Percentiles rank a stretch among this genome's conserved stretches.
phyloP scores from a whole-genome alignment of 1,140 invertebrate species.

The Drosophila athabasca region DNA sequence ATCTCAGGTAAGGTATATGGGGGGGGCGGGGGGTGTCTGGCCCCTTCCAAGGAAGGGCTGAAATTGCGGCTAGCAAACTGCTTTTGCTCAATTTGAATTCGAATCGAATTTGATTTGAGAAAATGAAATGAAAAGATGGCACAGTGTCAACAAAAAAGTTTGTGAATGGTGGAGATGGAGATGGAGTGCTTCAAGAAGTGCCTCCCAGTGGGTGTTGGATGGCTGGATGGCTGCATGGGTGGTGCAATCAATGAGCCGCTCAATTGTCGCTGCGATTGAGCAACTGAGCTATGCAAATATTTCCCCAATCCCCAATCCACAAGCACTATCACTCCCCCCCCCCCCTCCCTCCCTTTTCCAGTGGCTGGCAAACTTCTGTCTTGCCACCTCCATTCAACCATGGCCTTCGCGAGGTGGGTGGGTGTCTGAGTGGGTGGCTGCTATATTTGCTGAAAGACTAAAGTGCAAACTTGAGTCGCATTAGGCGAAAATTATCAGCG shows the following conservation, averaged over 20 bases:
- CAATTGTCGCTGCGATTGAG: conserved; percentile 77
- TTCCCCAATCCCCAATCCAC: background rate
- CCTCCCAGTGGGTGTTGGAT: conserved; percentile 4
- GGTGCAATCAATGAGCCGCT: conserved; percentile 72
- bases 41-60: background rate
- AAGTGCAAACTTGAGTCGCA: conserved; percentile 77
- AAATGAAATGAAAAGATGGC: conserved; percentile 65
- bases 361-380: conserved; percentile 23
- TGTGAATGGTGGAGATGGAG: conserved; percentile 6
- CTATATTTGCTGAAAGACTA: conserved; percentile 74
- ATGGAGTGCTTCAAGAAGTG: conserved; percentile 3
- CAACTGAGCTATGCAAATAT: conserved; percentile 78
- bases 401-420: too few species aligned
- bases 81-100: conserved; percentile 70
- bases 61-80: conserved; percentile 24
- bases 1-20: too few species aligned
- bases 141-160: conserved; percentile 73
- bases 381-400: conserved; percentile 7
- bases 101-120: conserved; percentile 74
- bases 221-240: conserved; percentile 49
- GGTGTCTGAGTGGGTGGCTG: conserved; percentile 13
- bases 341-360: background rate
- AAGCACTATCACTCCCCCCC: background rate
- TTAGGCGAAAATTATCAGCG: conserved; percentile 76
- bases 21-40: too few species aligned